Evolutionary conservation across 35 echinoderm and acorn worm genomes (phyloP).

Genomic region (Heliocidaris erythrogramma): DNA sequence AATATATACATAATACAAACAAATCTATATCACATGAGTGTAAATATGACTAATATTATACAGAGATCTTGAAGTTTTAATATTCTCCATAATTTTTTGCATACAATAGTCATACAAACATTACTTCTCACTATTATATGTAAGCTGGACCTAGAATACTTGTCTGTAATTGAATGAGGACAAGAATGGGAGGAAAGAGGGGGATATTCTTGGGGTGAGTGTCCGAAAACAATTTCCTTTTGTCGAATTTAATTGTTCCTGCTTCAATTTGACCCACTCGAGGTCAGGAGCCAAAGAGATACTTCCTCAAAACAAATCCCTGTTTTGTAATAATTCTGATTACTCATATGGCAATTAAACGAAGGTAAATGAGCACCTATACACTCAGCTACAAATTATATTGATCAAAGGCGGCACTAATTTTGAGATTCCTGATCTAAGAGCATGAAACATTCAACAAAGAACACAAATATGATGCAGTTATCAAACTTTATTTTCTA

Average conservation of each 20-base stretch:
- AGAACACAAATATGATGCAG: not conserved
- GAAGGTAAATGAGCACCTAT: not conserved
- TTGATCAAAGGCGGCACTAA: not conserved
- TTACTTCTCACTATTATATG: not conserved
- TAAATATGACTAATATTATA: not conserved
- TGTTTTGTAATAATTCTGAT: slow-evolving; percentile 3
- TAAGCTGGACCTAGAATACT: not conserved
- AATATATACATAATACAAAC: not conserved
- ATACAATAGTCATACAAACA: not conserved
- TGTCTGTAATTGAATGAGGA: not conserved
- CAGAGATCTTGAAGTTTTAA: not conserved
- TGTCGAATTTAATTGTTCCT: slow-evolving; percentile 51
- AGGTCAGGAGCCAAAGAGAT: slow-evolving; percentile 30
- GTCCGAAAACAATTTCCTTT: slow-evolving; percentile 48
- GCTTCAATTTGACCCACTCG: slow-evolving; percentile 11
- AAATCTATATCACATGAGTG: not conserved
- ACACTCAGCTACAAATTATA: not conserved
- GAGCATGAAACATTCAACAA: not conserved
- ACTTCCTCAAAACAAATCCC: slow-evolving; percentile 46
- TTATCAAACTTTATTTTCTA: not conserved
- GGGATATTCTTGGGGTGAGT: slow-evolving; percentile 41
- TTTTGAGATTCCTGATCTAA: not conserved
- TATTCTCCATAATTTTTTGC: not conserved
- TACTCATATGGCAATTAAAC: slow-evolving; percentile 8
- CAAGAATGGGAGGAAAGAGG: slow-evolving; percentile 12